Evolutionary conservation across 2,888 invertebrate species (phyloP).

Genomic region (Cephus sareptanus): DNA sequence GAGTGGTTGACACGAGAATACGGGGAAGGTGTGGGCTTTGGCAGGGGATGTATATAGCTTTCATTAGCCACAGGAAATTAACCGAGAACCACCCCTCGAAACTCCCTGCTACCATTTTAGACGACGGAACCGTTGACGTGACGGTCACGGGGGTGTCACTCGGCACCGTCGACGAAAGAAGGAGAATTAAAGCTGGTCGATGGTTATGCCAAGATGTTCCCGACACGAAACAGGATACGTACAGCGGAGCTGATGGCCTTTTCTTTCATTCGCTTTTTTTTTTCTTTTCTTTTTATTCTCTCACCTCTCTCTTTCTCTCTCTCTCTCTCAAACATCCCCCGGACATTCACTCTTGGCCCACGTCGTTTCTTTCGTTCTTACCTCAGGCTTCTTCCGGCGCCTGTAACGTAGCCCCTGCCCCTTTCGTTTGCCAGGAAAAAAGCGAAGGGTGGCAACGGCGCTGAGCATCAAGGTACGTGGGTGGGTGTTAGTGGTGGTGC

Average conservation of each 20-base stretch:
- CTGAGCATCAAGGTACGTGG: not conserved
- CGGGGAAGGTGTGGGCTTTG: conserved; percentile 11
- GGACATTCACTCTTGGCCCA: not conserved
- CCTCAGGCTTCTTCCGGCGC: not conserved
- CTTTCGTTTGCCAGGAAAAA: not conserved
- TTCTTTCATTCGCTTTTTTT: not conserved
- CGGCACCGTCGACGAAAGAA: not conserved
- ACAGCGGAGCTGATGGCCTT: not conserved
- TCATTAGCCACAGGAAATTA: conserved; percentile 65
- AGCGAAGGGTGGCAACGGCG: not conserved
- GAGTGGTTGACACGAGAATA: conserved; percentile 1
- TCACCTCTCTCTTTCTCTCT: not conserved
- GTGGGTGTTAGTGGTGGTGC: conserved; percentile 13
- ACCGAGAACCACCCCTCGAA: conserved; percentile 44
- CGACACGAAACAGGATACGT: conserved; percentile 5
- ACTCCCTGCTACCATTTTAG: conserved; percentile 1
- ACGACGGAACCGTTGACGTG: not conserved
- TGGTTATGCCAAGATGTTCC: conserved; percentile 2
- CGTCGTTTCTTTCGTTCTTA: not conserved
- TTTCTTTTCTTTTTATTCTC: not conserved
- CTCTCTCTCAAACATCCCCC: not conserved
- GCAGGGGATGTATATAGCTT: conserved; percentile 37
- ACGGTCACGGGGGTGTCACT: not conserved
- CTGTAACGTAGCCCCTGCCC: not conserved
- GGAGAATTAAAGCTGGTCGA: conserved; percentile 5